A percentile compares a stretch with the other conserved stretches of the same genome.
phyloP scores from a whole-genome alignment of 2,888 invertebrate genomes.

The Melanotus villosus region DNA sequence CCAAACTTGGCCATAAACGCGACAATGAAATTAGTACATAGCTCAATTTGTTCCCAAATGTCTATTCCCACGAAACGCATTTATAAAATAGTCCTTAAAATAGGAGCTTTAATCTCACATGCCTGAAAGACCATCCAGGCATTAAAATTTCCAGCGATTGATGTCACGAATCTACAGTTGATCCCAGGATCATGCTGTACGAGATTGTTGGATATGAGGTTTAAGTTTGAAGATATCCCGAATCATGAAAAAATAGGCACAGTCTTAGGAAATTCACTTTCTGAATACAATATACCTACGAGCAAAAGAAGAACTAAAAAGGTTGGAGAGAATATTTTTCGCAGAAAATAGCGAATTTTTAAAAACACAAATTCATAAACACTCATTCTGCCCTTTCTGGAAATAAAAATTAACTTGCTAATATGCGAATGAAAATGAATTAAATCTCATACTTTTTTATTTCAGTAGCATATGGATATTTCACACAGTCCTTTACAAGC shows the following conservation, averaged over 20 bases:
- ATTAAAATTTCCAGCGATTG: conserved; percentile 26
- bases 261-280: neutral
- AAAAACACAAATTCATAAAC: too few relatives aligned
- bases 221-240: too few relatives aligned
- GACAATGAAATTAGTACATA: conserved; percentile 41
- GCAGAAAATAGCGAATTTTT: too few relatives aligned
- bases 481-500: neutral
- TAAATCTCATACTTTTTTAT: neutral
- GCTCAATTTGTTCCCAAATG: conserved; percentile 34
- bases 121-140: conserved; percentile 4
- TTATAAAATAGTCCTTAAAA: conserved; percentile 19
- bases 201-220: conserved; percentile 21
- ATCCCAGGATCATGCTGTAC: conserved; percentile 11
- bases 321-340: too few relatives aligned
- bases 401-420: neutral
- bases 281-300: neutral
- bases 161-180: conserved; percentile 18
- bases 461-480: neutral
- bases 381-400: neutral
- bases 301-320: too few relatives aligned
- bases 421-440: neutral
- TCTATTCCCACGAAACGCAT: conserved; percentile 32
- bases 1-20: conserved; percentile 41
- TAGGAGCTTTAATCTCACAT: conserved; percentile 22
- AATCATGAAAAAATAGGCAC: conserved; percentile 17